Evolutionary conservation across 1,140 invertebrate species (phyloP).

Genomic region (Drosophila nikananu): DNA sequence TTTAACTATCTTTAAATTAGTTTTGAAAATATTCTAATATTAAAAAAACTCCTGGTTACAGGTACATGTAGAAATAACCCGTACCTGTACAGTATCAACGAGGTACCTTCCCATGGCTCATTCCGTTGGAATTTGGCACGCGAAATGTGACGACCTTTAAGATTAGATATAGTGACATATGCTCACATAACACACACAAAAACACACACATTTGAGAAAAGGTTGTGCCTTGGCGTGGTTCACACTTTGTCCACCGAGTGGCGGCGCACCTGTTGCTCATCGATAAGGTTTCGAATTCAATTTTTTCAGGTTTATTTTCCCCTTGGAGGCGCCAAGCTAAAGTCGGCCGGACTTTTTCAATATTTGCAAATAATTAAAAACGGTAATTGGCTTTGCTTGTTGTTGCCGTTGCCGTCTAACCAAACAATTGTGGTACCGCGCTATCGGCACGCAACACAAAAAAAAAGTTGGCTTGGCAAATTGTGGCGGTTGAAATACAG

Average conservation of each 20-base stretch:
- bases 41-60: background rate
- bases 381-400: conserved; percentile 75
- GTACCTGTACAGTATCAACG: background rate
- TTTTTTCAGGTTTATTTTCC: conserved; percentile 7
- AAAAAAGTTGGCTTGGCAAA: conserved; percentile 55
- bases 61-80: background rate
- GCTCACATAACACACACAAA: background rate
- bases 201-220: background rate
- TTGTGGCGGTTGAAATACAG: conserved; percentile 36
- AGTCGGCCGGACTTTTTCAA: conserved; percentile 43
- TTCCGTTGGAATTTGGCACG: conserved; percentile 45
- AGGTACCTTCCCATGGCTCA: conserved; percentile 10
- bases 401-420: conserved; percentile 30
- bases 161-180: conserved; percentile 61
- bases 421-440: conserved; percentile 39
- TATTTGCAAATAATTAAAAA: conserved; percentile 77
- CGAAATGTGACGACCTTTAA: conserved; percentile 43
- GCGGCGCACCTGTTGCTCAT: conserved; percentile 46
- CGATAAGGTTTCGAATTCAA: conserved; percentile 41
- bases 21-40: background rate
- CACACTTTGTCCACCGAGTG: conserved; percentile 14
- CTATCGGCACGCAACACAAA: conserved; percentile 27
- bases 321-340: conserved; percentile 37
- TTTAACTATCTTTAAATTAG: too few relatives aligned
- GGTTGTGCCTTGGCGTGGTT: conserved; percentile 22